These are phyloP conservation scores for Magallana nippona DNA, from an alignment of 2,888 invertebrate genomes.

Conservation along the genomic window DNA sequence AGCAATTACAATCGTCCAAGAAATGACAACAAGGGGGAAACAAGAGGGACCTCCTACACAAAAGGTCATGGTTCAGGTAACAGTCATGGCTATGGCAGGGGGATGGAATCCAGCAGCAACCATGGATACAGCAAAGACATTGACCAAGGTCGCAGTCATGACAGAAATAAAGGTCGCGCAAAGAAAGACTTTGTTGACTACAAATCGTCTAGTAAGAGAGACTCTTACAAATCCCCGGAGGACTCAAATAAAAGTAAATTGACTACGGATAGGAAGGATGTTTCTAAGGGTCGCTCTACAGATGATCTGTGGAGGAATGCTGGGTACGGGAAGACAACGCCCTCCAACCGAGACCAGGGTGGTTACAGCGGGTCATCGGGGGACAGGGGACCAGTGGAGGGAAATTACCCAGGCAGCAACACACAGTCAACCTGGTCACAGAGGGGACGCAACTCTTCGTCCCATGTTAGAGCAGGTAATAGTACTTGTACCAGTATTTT, in stretches of 20 bases:
- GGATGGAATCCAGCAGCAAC: neutral
- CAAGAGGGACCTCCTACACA: neutral
- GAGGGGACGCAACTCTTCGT: neutral
- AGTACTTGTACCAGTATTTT: neutral
- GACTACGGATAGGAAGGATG: neutral
- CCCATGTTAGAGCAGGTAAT: neutral
- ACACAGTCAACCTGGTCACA: constrained; percentile 29
- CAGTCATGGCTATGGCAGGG: constrained; percentile 1
- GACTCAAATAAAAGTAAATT: neutral
- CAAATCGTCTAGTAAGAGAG: constrained; percentile 1
- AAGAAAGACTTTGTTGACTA: neutral
- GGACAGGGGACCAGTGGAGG: neutral
- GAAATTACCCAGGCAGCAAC: constrained; percentile 5
- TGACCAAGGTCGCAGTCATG: neutral
- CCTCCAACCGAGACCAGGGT: neutral
- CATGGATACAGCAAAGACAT: neutral
- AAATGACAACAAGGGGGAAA: constrained; percentile 3
- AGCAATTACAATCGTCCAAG: constrained; percentile 9
- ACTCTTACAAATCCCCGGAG: neutral
- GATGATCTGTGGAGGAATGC: constrained; percentile 44
- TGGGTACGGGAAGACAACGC: constrained; percentile 32
- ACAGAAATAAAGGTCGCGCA: neutral
- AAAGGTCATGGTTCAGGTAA: neutral
- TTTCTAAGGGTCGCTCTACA: constrained; percentile 20
- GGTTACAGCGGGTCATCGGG: neutral